Base-by-base conservation (phyloP, 1,140 invertebrate genomes). In the Carcinoscorpius rotundicauda region DNA sequence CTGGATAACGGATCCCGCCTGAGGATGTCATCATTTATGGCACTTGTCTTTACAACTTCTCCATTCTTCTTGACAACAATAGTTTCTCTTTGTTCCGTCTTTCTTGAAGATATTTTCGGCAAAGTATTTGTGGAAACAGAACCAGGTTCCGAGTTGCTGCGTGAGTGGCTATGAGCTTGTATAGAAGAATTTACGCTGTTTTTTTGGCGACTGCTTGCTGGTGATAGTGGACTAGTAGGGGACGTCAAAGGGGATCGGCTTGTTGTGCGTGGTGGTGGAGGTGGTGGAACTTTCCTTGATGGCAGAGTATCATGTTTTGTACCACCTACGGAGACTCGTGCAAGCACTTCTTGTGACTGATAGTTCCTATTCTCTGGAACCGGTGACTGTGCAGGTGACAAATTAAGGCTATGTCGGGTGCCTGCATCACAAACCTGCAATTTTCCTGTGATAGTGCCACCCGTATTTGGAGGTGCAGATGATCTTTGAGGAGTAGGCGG, bases 191-290 rank as follows among this genome's bases (percentile, higher is more conserved):
- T 29, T 29, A 29, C 29, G 29, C 29, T 29, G 4, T 60, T 55
- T 11, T 64, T 58, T 68, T 76, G 5, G 77, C 76, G 64, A 78
- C 57, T 66, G 52, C 61, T 61, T 79, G 76, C 8, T 81, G 82
- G 50, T 82, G 83, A 69, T 83, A 72, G 71, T 81, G 81, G 4
- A 83, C 83, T 82, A 50, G 86, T 87, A 4, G 88, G 87, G 57
- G 88, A 89, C 29, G 87, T 86, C 66, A 89, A 76, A 4, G 88
- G 88, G 51, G 87, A 88, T 71, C 87, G 83, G 52, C 87, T 89
- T 64, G 86, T 88, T 58, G 88, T 90, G 62, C 88, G 81, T 9
- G 88, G 88, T n/a, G 88, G 88, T 55, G 88, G 88, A 9, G 88
- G 88, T 50, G 88, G 88, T n/a, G 88, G 88, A 49, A 88, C 84